phyloP scores from a whole-genome alignment of 2,113 vertebrate species.

The Neogale vison region DNA sequence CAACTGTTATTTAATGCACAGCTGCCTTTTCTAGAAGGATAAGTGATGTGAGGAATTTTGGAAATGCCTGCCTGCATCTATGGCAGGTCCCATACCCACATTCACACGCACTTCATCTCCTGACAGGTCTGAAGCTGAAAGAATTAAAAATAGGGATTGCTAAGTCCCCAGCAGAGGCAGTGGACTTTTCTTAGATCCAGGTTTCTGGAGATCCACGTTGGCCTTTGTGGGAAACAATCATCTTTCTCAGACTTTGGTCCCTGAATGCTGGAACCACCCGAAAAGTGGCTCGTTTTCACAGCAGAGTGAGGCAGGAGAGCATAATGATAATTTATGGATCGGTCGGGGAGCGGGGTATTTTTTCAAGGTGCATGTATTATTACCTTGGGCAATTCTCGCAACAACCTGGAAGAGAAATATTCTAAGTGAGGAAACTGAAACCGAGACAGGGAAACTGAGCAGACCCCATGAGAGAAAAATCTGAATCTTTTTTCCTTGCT shows the following conservation, averaged over 20 bases:
- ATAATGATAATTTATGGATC: background rate
- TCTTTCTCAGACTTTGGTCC: background rate
- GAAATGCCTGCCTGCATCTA: background rate
- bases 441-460: background rate
- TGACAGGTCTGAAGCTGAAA: background rate
- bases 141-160: background rate
- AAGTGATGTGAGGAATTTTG: background rate
- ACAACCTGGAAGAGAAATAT: background rate
- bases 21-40: background rate
- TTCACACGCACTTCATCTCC: background rate
- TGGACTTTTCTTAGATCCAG: background rate
- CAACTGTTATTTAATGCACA: background rate
- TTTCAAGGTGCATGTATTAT: background rate
- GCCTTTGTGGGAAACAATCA: background rate
- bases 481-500: background rate
- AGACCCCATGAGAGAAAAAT: background rate
- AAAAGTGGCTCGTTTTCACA: background rate
- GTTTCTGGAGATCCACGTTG: background rate
- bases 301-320: background rate
- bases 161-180: background rate
- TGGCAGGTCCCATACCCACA: background rate
- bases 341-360: background rate
- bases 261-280: background rate
- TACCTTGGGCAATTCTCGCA: background rate
- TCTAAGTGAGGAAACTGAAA: background rate